Percentiles rank a stretch among this genome's conserved stretches.
These are phyloP conservation scores for Lucilia sericata DNA, from an alignment of 1,140 invertebrate genomes.

Conservation along the genomic window DNA sequence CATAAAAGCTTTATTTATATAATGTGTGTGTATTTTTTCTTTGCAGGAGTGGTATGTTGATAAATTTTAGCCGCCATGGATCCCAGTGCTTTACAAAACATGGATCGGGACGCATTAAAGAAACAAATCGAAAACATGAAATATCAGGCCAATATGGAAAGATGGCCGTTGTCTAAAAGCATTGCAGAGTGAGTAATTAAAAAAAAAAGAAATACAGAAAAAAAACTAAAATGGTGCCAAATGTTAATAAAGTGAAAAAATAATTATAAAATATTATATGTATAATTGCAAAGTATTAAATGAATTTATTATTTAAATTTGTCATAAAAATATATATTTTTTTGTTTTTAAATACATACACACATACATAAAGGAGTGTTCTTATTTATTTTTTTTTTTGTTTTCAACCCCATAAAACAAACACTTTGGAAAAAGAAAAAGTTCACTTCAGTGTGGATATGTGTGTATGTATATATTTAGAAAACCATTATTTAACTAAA, in stretches of 20 bases:
- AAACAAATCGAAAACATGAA: constrained; percentile 98
- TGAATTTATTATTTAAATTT: too few species aligned
- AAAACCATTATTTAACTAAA: not conserved
- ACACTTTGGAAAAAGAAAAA: not conserved
- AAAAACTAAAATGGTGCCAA: not conserved
- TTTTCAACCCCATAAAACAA: not conserved
- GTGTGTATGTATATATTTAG: not conserved
- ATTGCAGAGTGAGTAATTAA: constrained; percentile 89
- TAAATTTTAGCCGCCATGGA: constrained; percentile 77
- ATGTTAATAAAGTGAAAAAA: not conserved
- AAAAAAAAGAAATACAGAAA: not conserved
- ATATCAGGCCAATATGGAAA: constrained; percentile 95
- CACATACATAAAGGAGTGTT: not conserved
- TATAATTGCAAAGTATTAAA: not conserved
- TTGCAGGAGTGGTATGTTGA: constrained; percentile 68
- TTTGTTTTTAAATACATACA: too few species aligned
- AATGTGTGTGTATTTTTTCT: constrained; percentile 46
- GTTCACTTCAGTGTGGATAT: not conserved
- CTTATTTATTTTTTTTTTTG: not conserved
- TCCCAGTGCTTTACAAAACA: constrained; percentile 90
- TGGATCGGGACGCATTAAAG: constrained; percentile 96
- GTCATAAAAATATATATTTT: too few species aligned
- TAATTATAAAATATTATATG: not conserved
- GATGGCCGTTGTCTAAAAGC: constrained; percentile 93
- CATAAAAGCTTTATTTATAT: constrained; percentile 20